Percentiles rank a stretch among this genome's conserved stretches.
Evolutionary conservation across 2,113 vertebrate species (phyloP).

Genomic region (Tenrec ecaudatus): DNA sequence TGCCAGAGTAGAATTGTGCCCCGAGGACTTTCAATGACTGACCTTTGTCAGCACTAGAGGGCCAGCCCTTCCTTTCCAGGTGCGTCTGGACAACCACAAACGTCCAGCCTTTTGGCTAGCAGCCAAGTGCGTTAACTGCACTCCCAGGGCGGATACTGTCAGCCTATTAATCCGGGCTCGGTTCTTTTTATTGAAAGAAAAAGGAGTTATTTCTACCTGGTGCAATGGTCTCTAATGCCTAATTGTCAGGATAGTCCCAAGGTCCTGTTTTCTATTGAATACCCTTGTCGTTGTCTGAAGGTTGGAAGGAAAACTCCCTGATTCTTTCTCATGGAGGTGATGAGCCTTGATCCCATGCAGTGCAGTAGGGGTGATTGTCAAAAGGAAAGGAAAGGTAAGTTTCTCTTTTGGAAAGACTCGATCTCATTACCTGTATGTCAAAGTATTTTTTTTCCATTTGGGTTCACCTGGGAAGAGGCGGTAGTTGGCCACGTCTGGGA

Average conservation of each 20-base stretch:
- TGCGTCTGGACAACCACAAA: not conserved
- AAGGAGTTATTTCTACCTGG: not conserved
- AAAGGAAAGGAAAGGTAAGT: not conserved
- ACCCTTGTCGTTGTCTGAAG: not conserved
- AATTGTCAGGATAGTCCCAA: not conserved
- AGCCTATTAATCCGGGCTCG: not conserved
- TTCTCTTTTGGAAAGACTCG: conserved; percentile 61
- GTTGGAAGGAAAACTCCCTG: not conserved
- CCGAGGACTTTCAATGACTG: not conserved
- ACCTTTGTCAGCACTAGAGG: not conserved
- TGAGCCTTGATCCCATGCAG: not conserved
- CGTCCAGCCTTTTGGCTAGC: not conserved
- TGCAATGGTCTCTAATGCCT: not conserved
- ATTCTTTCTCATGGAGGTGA: not conserved
- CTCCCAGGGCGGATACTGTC: not conserved
- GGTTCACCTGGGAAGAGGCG: conserved; percentile 85
- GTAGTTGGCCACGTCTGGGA: conserved; percentile 85
- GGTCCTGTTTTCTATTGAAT: not conserved
- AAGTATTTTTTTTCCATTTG: conserved; percentile 86
- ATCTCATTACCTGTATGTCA: conserved; percentile 87
- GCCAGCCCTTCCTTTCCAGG: not conserved
- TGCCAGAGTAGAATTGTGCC: not conserved
- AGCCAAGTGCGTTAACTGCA: not conserved
- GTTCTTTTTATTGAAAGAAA: conserved; percentile 5
- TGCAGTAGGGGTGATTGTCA: conserved; percentile 11